Percentiles rank a stretch among this genome's conserved stretches.
These are phyloP conservation scores for Greenwoodochromis staneri DNA, from an alignment of 2,113 vertebrate genomes.

Conservation along the genomic window DNA sequence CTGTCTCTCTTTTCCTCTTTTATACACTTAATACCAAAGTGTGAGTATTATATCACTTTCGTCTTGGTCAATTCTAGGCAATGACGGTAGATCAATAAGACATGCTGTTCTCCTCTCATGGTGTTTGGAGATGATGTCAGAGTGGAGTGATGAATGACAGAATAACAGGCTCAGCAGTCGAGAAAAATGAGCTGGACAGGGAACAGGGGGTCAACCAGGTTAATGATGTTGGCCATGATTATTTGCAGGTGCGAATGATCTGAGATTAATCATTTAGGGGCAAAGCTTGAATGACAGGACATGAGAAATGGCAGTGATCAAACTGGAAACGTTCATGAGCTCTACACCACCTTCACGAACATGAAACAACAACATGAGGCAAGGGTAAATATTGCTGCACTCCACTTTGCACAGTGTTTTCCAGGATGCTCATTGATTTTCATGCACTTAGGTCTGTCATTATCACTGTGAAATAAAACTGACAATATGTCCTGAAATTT, in stretches of 20 bases:
- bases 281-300: slow-evolving; percentile 22
- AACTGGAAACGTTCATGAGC: slow-evolving; percentile 26
- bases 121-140: slow-evolving; percentile 51
- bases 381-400: neutral
- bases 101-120: slow-evolving; percentile 42
- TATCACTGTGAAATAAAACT: neutral
- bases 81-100: slow-evolving; percentile 62
- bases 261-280: slow-evolving; percentile 52
- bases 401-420: neutral
- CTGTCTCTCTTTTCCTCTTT: neutral
- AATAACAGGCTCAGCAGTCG: slow-evolving; percentile 33
- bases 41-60: slow-evolving; percentile 24
- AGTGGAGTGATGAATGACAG: slow-evolving; percentile 54
- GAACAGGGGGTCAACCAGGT: slow-evolving; percentile 54
- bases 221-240: slow-evolving; percentile 61
- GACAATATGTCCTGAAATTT: neutral
- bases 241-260: slow-evolving; percentile 64
- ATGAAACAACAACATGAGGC: neutral
- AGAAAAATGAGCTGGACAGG: slow-evolving; percentile 46
- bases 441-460: neutral
- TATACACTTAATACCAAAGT: slow-evolving; percentile 9
- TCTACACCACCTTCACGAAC: slow-evolving; percentile 13
- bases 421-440: neutral
- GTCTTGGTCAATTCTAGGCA: slow-evolving; percentile 33
- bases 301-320: slow-evolving; percentile 48